Conservation (phyloP, 2,888 invertebrate genomes). For the Polia nebulosa region DNA sequence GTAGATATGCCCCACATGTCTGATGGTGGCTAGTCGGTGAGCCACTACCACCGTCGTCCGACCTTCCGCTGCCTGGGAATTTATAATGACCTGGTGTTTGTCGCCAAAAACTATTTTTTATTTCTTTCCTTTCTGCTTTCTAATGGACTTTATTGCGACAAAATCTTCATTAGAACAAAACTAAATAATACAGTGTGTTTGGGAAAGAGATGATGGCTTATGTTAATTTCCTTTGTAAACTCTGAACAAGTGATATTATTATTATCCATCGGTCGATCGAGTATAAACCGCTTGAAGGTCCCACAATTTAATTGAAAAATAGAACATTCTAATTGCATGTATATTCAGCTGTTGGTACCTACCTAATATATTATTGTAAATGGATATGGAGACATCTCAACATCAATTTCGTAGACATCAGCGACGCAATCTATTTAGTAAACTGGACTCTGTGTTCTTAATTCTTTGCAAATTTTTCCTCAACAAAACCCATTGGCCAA, state of each 20-base stretch:
- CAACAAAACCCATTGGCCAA: not conserved
- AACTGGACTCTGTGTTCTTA: not conserved
- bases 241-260: not conserved
- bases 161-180: not conserved
- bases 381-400: too few relatives aligned
- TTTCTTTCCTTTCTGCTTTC: too few relatives aligned
- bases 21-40: slow-evolving; percentile 94
- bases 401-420: too few relatives aligned
- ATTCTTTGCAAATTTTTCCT: not conserved
- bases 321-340: too few relatives aligned
- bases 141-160: not conserved
- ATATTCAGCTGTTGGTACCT: too few relatives aligned
- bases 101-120: too few relatives aligned
- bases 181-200: not conserved
- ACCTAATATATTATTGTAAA: too few relatives aligned
- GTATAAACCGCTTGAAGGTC: too few relatives aligned
- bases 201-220: not conserved
- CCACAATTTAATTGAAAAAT: too few relatives aligned
- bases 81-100: too few relatives aligned
- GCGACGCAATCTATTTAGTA: not conserved
- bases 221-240: not conserved
- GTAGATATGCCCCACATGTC: slow-evolving; percentile 89
- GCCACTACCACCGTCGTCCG: slow-evolving; percentile 96
- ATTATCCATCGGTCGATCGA: too few relatives aligned
- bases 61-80: slow-evolving; percentile 91